Percentiles rank a stretch among this genome's conserved stretches.
These are phyloP conservation scores for Callosobruchus maculatus DNA, from an alignment of 2,888 invertebrate genomes.

Conservation along the genomic window DNA sequence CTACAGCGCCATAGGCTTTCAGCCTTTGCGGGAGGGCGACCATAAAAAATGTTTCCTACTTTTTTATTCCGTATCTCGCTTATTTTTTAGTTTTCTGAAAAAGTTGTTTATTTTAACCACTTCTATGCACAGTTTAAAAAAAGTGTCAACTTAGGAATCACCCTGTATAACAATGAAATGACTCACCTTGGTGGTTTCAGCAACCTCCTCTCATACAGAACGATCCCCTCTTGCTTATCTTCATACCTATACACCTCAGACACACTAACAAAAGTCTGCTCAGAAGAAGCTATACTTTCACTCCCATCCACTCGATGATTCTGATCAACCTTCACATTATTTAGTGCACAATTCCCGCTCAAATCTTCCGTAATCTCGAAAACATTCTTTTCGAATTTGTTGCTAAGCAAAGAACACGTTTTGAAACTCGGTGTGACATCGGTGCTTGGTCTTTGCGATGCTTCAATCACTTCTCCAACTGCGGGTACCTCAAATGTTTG, in stretches of 20 bases:
- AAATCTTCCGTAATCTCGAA: constrained; percentile 31
- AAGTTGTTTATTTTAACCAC: no score
- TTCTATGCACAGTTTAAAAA: no score
- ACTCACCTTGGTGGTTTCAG: constrained; percentile 56
- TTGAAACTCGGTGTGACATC: background rate
- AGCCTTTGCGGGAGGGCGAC: no score
- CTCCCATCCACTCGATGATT: constrained; percentile 8
- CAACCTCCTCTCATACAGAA: constrained; percentile 64
- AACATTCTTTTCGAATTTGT: constrained; percentile 36
- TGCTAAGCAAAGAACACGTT: constrained; percentile 32
- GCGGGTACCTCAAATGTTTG: background rate
- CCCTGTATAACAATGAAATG: constrained; percentile 8
- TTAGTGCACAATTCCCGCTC: constrained; percentile 13
- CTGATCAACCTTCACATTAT: constrained; percentile 4
- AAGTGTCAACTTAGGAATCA: background rate
- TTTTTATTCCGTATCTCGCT: no score
- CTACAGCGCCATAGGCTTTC: no score
- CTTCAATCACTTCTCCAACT: background rate
- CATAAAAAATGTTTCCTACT: no score
- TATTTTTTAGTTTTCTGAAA: no score
- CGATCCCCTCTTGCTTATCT: constrained; percentile 67
- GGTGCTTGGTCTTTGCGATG: background rate
- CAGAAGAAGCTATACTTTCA: constrained; percentile 8
- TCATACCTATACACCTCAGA: constrained; percentile 74
- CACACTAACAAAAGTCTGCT: constrained; percentile 54